A percentile compares a stretch with the other conserved stretches of the same genome.
These are phyloP conservation scores for Diploscapter pachys DNA, from an alignment of 1,140 invertebrate species.

Conservation along the genomic window DNA sequence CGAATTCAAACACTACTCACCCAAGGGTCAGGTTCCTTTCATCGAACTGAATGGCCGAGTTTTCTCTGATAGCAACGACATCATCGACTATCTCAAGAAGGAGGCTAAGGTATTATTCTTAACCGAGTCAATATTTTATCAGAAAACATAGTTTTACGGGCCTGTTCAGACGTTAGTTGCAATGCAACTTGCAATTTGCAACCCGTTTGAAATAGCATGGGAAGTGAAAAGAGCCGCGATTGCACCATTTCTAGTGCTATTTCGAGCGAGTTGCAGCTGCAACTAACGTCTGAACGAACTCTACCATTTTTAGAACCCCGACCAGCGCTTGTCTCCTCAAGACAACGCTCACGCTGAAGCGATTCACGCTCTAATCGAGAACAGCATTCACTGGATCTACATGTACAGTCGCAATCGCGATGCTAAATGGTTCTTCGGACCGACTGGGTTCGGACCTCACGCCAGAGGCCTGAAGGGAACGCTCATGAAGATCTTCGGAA, in stretches of 20 bases:
- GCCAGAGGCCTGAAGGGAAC: no score
- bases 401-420: conserved; percentile 64
- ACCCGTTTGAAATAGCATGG: no score
- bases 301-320: no score
- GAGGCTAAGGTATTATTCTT: conserved; percentile 75
- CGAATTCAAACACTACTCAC: conserved; percentile 64
- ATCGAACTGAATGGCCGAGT: conserved; percentile 86
- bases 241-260: no score
- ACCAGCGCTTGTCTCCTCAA: conserved; percentile 68
- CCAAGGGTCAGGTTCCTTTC: conserved; percentile 86
- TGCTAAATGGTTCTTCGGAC: conserved; percentile 13
- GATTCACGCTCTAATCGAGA: conserved; percentile 68
- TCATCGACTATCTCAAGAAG: conserved; percentile 75
- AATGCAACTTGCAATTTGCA: no score
- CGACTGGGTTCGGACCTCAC: neutral
- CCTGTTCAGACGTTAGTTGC: no score
- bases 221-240: no score
- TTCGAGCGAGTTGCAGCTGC: no score
- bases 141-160: no score
- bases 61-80: conserved; percentile 73
- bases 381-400: conserved; percentile 75
- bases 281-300: no score
- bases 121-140: conserved; percentile 63
- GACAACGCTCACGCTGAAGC: conserved; percentile 82
- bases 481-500: no score